Percentiles rank a stretch among this genome's conserved stretches.
These are phyloP conservation scores for Apodemus speciosus DNA, from an alignment of 2,113 vertebrate genomes.

Conservation along the genomic window DNA sequence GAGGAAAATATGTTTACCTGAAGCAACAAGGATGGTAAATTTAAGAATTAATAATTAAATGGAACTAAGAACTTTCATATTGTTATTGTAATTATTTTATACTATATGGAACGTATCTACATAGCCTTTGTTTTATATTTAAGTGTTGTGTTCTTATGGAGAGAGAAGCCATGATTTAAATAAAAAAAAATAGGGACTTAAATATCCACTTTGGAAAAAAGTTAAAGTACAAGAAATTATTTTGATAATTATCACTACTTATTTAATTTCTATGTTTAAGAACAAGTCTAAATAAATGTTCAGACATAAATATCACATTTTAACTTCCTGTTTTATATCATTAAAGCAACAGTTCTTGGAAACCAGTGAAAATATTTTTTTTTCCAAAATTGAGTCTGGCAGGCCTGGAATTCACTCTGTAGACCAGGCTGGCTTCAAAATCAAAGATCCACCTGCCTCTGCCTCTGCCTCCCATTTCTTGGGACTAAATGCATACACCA, in stretches of 20 bases:
- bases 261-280: slow-evolving; percentile 14
- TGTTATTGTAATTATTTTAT: not conserved
- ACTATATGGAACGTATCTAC: not conserved
- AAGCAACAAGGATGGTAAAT: not conserved
- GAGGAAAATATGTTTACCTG: slow-evolving; percentile 7
- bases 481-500: not conserved
- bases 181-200: not conserved
- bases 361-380: not conserved
- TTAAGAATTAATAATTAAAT: slow-evolving; percentile 12
- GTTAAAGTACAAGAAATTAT: not conserved
- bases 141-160: slow-evolving; percentile 59
- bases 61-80: not conserved
- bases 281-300: not conserved
- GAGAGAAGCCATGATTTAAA: slow-evolving; percentile 14
- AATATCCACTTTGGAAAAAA: not conserved
- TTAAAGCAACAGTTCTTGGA: slow-evolving; percentile 64
- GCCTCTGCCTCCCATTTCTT: not conserved
- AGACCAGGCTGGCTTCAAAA: not conserved
- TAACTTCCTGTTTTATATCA: slow-evolving; percentile 70
- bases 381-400: not conserved
- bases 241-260: not conserved
- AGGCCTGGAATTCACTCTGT: not conserved
- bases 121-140: slow-evolving; percentile 59
- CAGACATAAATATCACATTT: slow-evolving; percentile 54
- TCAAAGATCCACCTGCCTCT: not conserved